Base-by-base conservation (phyloP, 37 sponge, comb jelly and placozoan genomes). In the Ephydatia muelleri region DNA sequence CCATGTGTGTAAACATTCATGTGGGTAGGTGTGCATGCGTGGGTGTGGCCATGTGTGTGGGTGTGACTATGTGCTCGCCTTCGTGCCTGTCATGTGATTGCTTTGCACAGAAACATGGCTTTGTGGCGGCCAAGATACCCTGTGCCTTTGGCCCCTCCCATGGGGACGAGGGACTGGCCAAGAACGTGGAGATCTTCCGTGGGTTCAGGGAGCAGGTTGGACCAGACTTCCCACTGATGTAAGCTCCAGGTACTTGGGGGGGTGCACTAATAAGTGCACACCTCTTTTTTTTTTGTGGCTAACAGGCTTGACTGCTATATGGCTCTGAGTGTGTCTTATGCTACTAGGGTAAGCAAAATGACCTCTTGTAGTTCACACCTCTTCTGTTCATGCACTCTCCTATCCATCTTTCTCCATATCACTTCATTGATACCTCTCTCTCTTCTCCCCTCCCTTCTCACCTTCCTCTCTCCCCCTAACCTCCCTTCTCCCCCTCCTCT, bases 221-320 rank as follows among this genome's bases (percentile, higher is more conserved):
- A 30, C 66, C 76, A 66, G 96, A 95, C 77, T 95, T 90, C 77
- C 96, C 96, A 28, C 79, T 95, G 39, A 95, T 95, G 96, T 93
- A 36, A 84, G 88, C 43, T 70, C 11, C 8, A n/a, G 28, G 29
- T 27, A 9, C 43, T 6, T 9, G 3, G 6, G 43, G 39, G 25
- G 21, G 19, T 34, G 5, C 2, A 9, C 8, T 29, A 4, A 29
- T 74, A 34, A 19, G 2, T 38, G 33, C 68, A 57, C 84, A 5
- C 35, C n/a, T 37, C n/a, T n/a, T n/a, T n/a, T n/a, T n/a, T n/a
- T n/a, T n/a, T n/a, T n/a, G 22, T 27, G 30, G 37, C 47, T 25
- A 74, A 30, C 65, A 93, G 94, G 94, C 49, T 95, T 72, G 96
- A 95, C 86, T 95, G 96, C 83, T 95, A 95, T 85, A 95, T 95